These are phyloP conservation scores for Rousettus leschenaultii DNA, from an alignment of 2,113 vertebrate species.

Conservation along the genomic window DNA sequence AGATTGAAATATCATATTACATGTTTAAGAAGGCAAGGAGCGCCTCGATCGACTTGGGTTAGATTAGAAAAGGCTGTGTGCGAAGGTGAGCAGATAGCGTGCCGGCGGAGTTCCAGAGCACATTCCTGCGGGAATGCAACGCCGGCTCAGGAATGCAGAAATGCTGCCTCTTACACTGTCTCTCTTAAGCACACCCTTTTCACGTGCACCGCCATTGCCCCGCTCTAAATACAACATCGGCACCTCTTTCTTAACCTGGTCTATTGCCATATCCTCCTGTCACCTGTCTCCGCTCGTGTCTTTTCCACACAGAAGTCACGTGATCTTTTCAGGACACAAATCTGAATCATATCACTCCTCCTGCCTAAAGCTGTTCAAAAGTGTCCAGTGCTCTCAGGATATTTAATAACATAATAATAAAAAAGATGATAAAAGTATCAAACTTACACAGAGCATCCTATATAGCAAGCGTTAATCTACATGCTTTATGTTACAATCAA, in stretches of 20 bases:
- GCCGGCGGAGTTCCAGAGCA: not conserved
- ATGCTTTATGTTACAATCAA: not conserved
- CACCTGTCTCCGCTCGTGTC: too few species aligned
- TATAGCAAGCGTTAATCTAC: not conserved
- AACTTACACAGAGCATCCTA: not conserved
- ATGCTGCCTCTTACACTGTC: not conserved
- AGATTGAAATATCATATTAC: not conserved
- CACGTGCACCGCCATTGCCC: accelerated
- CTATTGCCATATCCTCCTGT: not conserved
- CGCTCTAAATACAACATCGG: not conserved
- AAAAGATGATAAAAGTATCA: not conserved
- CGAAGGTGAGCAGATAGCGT: not conserved
- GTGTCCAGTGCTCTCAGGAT: not conserved
- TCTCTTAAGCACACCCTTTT: not conserved
- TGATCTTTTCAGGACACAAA: not conserved
- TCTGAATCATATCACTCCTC: not conserved
- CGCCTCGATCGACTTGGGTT: not conserved
- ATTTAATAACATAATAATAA: not conserved
- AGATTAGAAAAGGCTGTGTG: not conserved
- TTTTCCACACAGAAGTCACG: not conserved
- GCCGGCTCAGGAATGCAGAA: not conserved
- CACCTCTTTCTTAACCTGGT: too few species aligned
- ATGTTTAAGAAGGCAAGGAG: not conserved
- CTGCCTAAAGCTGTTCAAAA: not conserved
- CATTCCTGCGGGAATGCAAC: too few species aligned